Base-by-base conservation (phyloP, 2,888 invertebrate genomes). In the Tolmerus cingulatus region DNA sequence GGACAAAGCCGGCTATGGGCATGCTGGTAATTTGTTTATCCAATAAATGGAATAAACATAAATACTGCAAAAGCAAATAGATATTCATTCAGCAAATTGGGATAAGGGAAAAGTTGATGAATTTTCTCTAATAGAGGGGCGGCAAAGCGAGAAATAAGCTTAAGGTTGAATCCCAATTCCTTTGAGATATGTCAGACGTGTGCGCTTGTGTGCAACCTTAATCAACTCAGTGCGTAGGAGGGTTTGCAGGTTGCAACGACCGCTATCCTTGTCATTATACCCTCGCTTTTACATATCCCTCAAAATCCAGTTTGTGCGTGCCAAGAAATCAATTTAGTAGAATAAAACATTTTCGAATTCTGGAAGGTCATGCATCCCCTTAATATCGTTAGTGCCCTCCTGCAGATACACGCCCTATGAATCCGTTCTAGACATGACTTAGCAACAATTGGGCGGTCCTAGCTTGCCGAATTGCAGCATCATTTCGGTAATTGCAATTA, bases 401-500 rank as follows among this genome's bases (percentile, higher is more conserved):
- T 51, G 51, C 4, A n/a, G 51, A 51, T 51, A 51, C 19, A 51
- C 51, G 51, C 51, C 51, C n/a, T 19, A 51, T 51, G 51, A 51
- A 51, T 16, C n/a, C 51, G 51, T n/a, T 51, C 51, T 8, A n/a
- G 51, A 51, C 51, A 51, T 51, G 51, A 51, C 51, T 66, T 66
- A 23, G 66, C 19, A 66, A 66, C 66, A 66, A 66, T 66, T 66
- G 19, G 66, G 66, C 27, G 66, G 23, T 66, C 66, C 66, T n/a
- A 66, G 27, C 12, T 34, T 34, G 16, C 51, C 30, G 55, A 79
- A 79, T 51, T 51, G 79, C 79, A 23, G 23, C 51, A 34, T 79
- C 79, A 79, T 51, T 79, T 23, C 7, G 79, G 51, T 79, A 79
- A 79, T 79, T 79, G 51, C 51, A 79, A 79, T 79, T 51, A 79